A percentile compares a stretch with the other conserved stretches of the same genome.
Evolutionary conservation across 2,888 invertebrate species (phyloP).

Genomic region (Tetanocera ferruginea): DNA sequence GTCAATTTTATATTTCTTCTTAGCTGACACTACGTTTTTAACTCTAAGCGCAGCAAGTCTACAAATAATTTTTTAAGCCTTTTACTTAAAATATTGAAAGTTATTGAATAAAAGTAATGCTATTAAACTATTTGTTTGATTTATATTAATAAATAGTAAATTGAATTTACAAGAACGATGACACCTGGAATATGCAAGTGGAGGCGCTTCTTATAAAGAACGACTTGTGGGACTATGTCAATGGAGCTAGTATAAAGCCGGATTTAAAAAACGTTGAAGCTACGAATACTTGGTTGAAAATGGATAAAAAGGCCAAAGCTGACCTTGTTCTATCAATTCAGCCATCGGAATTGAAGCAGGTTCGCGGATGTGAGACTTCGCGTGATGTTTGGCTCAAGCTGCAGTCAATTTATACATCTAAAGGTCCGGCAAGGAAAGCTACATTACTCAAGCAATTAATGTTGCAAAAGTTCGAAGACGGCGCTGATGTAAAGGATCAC

Average conservation of each 20-base stretch:
- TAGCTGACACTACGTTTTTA: too few relatives aligned
- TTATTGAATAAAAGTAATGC: too few relatives aligned
- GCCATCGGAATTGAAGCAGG: slow-evolving; percentile 39
- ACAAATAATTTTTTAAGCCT: too few relatives aligned
- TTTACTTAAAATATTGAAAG: too few relatives aligned
- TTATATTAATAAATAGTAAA: too few relatives aligned
- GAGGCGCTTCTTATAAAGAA: slow-evolving; percentile 39
- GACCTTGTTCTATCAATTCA: slow-evolving; percentile 42
- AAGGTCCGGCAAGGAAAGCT: slow-evolving; percentile 40
- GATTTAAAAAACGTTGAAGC: not conserved
- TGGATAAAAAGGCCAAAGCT: slow-evolving; percentile 43
- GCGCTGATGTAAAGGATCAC: not conserved
- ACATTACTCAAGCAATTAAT: slow-evolving; percentile 43
- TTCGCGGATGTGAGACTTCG: slow-evolving; percentile 38
- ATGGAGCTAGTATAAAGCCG: slow-evolving; percentile 17
- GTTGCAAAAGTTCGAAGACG: not conserved
- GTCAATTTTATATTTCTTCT: too few relatives aligned
- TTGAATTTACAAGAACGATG: too few relatives aligned
- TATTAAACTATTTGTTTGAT: too few relatives aligned
- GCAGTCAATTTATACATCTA: slow-evolving; percentile 37
- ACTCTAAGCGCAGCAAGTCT: too few relatives aligned
- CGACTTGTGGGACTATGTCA: slow-evolving; percentile 32
- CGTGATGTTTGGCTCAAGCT: slow-evolving; percentile 35
- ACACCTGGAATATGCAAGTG: slow-evolving; percentile 42
- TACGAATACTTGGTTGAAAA: slow-evolving; percentile 24